These are phyloP conservation scores for Eriocheir sinensis DNA, from an alignment of 1,140 invertebrate genomes.

Conservation along the genomic window DNA sequence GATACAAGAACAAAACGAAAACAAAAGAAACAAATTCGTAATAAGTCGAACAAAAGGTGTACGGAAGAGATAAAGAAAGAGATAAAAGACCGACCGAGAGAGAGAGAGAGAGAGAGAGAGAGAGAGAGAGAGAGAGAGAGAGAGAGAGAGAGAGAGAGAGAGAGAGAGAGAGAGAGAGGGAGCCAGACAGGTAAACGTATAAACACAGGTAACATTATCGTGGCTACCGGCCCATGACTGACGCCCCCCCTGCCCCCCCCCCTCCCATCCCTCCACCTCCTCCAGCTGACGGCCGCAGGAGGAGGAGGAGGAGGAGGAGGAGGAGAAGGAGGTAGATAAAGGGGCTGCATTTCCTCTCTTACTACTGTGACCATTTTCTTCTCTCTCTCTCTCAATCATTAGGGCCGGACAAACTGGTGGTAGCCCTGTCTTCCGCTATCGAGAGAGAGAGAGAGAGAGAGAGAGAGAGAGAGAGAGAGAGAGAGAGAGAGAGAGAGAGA, in stretches of 20 bases:
- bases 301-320: neutral
- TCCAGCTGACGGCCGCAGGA: neutral
- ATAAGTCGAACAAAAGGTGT: neutral
- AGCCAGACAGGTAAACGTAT: neutral
- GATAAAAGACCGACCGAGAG: no score
- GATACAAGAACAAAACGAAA: no score
- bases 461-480: neutral
- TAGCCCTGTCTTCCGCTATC: no score
- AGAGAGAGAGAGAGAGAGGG: constrained; percentile 35
- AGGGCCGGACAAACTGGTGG: no score
- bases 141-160: constrained; percentile 26
- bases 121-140: constrained; percentile 35
- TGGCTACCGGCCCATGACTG: neutral
- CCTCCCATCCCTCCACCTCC: no score
- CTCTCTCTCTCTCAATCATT: no score
- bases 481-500: constrained; percentile 13
- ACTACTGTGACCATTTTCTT: neutral
- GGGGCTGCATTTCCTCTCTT: constrained; percentile 41
- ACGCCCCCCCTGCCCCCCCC: no score
- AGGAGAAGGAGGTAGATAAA: neutral
- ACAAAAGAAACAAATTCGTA: neutral
- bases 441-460: no score
- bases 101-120: constrained; percentile 55
- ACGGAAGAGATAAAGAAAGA: neutral
- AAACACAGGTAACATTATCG: neutral